Conservation (phyloP, 2,888 invertebrate genomes). For the Ichneumon xanthorius region DNA sequence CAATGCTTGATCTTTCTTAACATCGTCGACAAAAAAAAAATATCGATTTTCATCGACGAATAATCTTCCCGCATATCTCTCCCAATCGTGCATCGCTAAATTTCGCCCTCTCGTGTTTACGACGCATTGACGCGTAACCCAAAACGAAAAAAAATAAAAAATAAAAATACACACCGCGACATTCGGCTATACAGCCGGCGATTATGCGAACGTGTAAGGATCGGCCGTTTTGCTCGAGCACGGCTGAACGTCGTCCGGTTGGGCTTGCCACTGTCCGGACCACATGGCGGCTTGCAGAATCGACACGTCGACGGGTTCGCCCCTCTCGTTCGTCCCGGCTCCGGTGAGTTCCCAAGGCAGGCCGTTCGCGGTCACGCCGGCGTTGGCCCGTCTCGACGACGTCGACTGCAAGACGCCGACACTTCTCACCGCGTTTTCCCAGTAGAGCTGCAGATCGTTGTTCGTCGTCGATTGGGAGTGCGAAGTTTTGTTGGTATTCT, state of each 20-base stretch:
- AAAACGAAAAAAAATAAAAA: not conserved
- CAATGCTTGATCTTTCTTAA: not conserved
- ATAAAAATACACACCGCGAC: not conserved
- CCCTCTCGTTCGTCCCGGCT: constrained; percentile 72
- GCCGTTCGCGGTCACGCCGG: constrained; percentile 78
- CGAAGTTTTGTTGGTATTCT: constrained; percentile 69
- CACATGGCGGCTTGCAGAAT: constrained; percentile 78
- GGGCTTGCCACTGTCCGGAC: constrained; percentile 80
- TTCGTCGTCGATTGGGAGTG: constrained; percentile 73
- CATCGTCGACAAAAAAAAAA: not conserved
- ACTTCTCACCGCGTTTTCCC: constrained; percentile 62
- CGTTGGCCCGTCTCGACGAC: constrained; percentile 44
- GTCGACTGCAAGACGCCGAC: constrained; percentile 51
- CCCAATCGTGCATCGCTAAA: not conserved
- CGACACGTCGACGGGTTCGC: constrained; percentile 75
- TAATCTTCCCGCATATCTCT: not conserved
- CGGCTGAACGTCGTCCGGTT: constrained; percentile 82
- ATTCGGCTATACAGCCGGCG: not conserved
- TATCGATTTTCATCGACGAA: not conserved
- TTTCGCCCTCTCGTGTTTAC: not conserved
- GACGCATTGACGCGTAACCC: not conserved
- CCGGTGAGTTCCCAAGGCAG: constrained; percentile 81
- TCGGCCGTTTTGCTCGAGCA: constrained; percentile 83
- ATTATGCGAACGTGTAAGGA: constrained; percentile 81
- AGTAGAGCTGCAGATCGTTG: constrained; percentile 77